These are phyloP conservation scores for Cecropterus lyciades DNA, from an alignment of 1,140 invertebrate genomes.

Conservation along the genomic window DNA sequence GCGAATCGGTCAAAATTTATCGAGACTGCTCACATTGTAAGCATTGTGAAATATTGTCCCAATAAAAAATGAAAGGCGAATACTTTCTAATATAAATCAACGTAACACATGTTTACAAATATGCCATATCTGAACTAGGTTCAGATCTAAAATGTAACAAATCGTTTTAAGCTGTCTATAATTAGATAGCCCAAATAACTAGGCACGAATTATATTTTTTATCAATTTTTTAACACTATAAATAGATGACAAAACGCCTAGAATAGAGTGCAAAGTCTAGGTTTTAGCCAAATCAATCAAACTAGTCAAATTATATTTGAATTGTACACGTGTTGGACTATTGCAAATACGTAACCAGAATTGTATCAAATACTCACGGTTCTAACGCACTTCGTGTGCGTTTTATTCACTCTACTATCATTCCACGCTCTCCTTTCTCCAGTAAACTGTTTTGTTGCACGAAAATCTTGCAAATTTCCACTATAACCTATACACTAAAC, in stretches of 20 bases:
- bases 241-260: constrained; percentile 31
- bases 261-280: constrained; percentile 28
- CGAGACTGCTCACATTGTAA: no score
- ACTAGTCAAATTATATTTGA: constrained; percentile 49
- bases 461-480: constrained; percentile 53
- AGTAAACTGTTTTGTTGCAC: constrained; percentile 50
- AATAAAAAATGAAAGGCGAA: no score
- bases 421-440: constrained; percentile 16
- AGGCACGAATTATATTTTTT: constrained; percentile 46
- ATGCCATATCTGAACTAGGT: no score
- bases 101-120: constrained; percentile 35
- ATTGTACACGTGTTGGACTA: constrained; percentile 50
- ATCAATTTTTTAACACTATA: constrained; percentile 45
- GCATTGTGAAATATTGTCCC: no score
- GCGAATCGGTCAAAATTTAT: no score
- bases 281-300: constrained; percentile 25
- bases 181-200: constrained; percentile 22
- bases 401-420: constrained; percentile 44
- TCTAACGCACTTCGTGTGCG: constrained; percentile 51
- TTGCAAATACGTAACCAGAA: constrained; percentile 40
- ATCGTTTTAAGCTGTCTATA: constrained; percentile 20
- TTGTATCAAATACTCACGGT: constrained; percentile 57
- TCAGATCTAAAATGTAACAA: constrained; percentile 36
- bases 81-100: constrained; percentile 36
- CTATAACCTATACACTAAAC: constrained; percentile 74